Evolutionary conservation across 1,140 invertebrate species (phyloP).

Genomic region (Drosophila asahinai): DNA sequence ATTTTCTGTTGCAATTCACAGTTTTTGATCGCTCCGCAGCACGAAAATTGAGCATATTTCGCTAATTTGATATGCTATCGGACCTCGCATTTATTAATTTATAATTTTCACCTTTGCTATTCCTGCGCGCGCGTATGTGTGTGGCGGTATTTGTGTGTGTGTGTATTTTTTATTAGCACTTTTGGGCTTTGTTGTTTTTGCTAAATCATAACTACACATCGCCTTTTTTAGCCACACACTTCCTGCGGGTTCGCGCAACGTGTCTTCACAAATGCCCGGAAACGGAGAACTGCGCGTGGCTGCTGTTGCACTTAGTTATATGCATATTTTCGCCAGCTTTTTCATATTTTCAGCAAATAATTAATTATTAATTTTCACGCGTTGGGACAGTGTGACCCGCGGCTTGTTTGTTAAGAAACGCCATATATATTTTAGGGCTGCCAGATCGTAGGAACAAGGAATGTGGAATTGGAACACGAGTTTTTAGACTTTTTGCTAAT

Average conservation of each 20-base stretch:
- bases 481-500: no score
- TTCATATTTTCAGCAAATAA: slow-evolving; percentile 61
- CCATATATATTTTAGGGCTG: no score
- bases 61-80: slow-evolving; percentile 80
- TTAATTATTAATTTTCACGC: slow-evolving; percentile 72
- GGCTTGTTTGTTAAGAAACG: neutral
- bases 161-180: slow-evolving; percentile 71
- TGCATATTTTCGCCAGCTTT: slow-evolving; percentile 54
- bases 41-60: slow-evolving; percentile 76
- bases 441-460: no score
- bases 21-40: slow-evolving; percentile 67
- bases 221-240: slow-evolving; percentile 72
- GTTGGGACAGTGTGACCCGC: slow-evolving; percentile 46
- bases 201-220: slow-evolving; percentile 75
- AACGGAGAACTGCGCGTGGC: slow-evolving; percentile 39
- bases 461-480: no score
- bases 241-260: slow-evolving; percentile 53
- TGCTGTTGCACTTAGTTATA: slow-evolving; percentile 53
- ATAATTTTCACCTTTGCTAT: slow-evolving; percentile 81
- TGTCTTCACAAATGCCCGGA: slow-evolving; percentile 45
- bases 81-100: slow-evolving; percentile 76
- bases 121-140: slow-evolving; percentile 26
- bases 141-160: slow-evolving; percentile 53
- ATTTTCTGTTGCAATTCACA: slow-evolving; percentile 78
- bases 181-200: slow-evolving; percentile 72